Conservation (phyloP, 2,888 invertebrate genomes). For the Pogonocherus hispidulus region DNA sequence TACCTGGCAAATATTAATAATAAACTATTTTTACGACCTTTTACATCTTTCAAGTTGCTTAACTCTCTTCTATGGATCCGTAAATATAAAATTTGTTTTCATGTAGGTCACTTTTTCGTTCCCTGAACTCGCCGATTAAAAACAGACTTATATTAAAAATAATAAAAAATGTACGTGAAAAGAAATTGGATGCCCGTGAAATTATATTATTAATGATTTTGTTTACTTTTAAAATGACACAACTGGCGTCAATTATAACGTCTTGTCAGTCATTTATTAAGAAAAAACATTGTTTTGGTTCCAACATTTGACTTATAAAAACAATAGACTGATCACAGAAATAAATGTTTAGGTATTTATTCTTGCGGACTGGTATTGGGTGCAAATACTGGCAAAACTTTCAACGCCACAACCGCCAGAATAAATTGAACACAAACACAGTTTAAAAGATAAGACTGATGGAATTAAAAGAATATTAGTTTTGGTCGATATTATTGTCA, state of each 20-base stretch:
- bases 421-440: too few relatives aligned
- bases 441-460: too few relatives aligned
- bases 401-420: too few relatives aligned
- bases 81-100: not conserved
- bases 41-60: not conserved
- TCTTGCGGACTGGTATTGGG: too few relatives aligned
- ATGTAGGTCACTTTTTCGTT: not conserved
- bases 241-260: not conserved
- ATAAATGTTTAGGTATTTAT: too few relatives aligned
- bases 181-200: not conserved
- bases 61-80: not conserved
- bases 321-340: too few relatives aligned
- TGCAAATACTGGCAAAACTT: too few relatives aligned
- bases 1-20: not conserved
- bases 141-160: not conserved
- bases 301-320: not conserved
- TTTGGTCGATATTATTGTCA: too few relatives aligned
- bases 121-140: not conserved
- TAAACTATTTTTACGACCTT: not conserved
- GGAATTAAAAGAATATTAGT: too few relatives aligned
- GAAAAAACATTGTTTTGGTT: not conserved
- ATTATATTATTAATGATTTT: not conserved
- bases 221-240: not conserved
- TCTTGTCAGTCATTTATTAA: not conserved
- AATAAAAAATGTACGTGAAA: too few relatives aligned